These are phyloP conservation scores for Naso thynnoides DNA, from an alignment of 2,797 vertebrate species.

Conservation along the genomic window DNA sequence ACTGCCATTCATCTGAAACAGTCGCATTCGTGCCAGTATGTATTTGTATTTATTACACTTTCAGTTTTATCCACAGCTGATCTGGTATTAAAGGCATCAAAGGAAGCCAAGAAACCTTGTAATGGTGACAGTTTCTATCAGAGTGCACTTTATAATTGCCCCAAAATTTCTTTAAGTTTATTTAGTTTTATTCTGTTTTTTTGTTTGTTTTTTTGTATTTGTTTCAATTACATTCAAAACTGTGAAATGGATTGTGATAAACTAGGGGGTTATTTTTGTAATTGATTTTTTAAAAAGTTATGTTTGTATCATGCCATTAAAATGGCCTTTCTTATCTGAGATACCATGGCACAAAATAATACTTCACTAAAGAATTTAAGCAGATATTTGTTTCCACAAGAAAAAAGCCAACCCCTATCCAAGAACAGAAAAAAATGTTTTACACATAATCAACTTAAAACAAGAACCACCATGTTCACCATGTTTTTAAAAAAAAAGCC, in stretches of 20 bases:
- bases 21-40: background rate
- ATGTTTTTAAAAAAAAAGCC: no score
- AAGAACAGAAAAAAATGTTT: background rate
- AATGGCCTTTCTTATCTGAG: no score
- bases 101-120: background rate
- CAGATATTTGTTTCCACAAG: no score
- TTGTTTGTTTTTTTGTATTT: no score
- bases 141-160: background rate
- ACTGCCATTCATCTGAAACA: conserved; percentile 35
- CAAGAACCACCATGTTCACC: no score
- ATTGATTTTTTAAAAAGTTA: no score
- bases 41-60: background rate
- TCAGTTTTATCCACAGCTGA: background rate
- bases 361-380: no score
- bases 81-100: background rate
- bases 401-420: background rate
- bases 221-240: background rate
- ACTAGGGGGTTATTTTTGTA: background rate
- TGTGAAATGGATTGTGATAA: background rate
- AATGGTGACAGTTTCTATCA: background rate
- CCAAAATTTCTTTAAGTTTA: background rate
- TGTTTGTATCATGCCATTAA: no score
- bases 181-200: background rate
- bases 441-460: background rate
- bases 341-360: no score